Evolutionary conservation across 2,888 invertebrate species (phyloP).

Genomic region (Luperina nickerlii): DNA sequence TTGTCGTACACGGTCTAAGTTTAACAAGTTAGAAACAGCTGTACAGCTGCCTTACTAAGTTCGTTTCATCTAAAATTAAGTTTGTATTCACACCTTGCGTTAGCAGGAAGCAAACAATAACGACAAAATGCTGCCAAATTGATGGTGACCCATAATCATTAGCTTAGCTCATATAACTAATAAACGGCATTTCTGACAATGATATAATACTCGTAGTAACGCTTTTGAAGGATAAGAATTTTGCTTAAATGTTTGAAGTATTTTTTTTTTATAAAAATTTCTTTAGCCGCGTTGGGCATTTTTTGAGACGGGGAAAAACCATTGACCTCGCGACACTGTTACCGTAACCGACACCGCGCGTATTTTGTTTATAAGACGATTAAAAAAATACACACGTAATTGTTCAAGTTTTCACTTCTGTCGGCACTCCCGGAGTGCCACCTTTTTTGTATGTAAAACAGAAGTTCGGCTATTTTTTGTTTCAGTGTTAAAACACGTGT

Average conservation of each 20-base stretch:
- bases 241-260: not conserved
- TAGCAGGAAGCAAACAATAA: slow-evolving; percentile 25
- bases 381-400: too few species aligned
- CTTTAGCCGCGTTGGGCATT: too few species aligned
- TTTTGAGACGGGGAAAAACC: too few species aligned
- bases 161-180: slow-evolving; percentile 16
- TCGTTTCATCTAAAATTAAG: slow-evolving; percentile 7
- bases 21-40: not conserved
- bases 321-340: too few species aligned
- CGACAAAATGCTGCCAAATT: slow-evolving; percentile 17
- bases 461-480: not conserved
- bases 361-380: too few species aligned
- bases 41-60: not conserved
- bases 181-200: slow-evolving; percentile 41
- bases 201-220: slow-evolving; percentile 15
- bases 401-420: too few species aligned
- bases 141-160: slow-evolving; percentile 18
- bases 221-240: not conserved
- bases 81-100: not conserved
- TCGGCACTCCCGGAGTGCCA: too few species aligned
- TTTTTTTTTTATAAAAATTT: too few species aligned
- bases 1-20: not conserved
- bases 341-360: too few species aligned
- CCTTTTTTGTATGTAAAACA: not conserved
- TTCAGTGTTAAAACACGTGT: not conserved